Percentiles rank a stretch among this genome's conserved stretches.
phyloP scores from a whole-genome alignment of 2,113 vertebrate genomes.

The Atrichornis clamosus region DNA sequence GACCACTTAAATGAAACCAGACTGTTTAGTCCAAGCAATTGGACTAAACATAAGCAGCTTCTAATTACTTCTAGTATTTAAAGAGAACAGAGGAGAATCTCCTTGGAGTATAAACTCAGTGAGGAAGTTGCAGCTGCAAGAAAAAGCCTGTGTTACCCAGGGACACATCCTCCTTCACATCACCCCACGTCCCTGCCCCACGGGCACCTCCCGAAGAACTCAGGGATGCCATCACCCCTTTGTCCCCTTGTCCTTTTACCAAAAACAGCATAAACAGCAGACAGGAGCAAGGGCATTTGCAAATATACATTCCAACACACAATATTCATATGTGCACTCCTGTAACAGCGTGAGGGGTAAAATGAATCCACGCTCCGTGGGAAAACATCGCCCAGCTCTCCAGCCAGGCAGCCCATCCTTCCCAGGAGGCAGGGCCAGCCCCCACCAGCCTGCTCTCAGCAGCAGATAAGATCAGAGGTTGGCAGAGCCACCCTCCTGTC shows the following conservation, averaged over 20 bases:
- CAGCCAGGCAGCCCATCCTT: background rate
- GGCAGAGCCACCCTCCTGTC: background rate
- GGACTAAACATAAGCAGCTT: slow-evolving; percentile 19
- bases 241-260: background rate
- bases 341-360: background rate
- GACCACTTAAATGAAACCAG: slow-evolving; percentile 47
- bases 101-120: background rate
- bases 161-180: background rate
- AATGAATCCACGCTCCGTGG: rapidly evolving
- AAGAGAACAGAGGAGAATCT: slow-evolving; percentile 20
- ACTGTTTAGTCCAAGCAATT: slow-evolving; percentile 13
- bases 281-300: background rate
- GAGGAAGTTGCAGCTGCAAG: background rate
- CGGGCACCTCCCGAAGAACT: rapidly evolving
- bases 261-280: background rate
- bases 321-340: background rate
- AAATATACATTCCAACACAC: background rate
- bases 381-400: background rate
- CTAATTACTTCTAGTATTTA: slow-evolving; percentile 46
- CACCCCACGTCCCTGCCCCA: background rate
- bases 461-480: slow-evolving; percentile 10
- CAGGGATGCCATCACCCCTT: background rate
- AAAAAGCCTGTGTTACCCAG: background rate
- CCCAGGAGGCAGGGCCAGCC: background rate
- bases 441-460: background rate